These are phyloP conservation scores for Cydia amplana DNA, from an alignment of 1,140 invertebrate genomes.

Conservation along the genomic window DNA sequence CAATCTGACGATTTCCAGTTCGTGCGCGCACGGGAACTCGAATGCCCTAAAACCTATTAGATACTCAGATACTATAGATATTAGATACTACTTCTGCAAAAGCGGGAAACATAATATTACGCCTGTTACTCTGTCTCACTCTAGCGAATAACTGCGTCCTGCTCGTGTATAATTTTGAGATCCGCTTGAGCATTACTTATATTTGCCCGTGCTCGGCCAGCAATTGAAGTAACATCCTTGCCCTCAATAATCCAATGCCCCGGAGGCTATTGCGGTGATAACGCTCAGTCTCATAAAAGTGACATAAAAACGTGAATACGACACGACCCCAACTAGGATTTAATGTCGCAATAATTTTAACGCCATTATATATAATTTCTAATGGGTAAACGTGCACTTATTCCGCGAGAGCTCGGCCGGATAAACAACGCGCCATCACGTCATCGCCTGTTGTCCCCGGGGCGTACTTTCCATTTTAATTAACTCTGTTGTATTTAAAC, in stretches of 20 bases:
- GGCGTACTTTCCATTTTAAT: slow-evolving; percentile 29
- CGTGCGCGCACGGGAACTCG: no score
- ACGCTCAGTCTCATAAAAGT: not conserved
- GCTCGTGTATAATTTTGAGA: no score
- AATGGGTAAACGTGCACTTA: slow-evolving; percentile 20
- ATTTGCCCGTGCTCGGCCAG: not conserved
- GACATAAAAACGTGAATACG: not conserved
- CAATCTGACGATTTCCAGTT: no score
- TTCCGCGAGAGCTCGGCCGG: not conserved
- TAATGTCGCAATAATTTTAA: not conserved
- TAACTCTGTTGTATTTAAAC: slow-evolving; percentile 22
- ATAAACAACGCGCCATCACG: slow-evolving; percentile 18
- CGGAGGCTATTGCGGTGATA: not conserved
- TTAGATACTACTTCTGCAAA: no score
- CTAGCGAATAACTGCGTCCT: no score
- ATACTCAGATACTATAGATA: no score
- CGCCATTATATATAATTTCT: slow-evolving; percentile 19
- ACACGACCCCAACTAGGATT: not conserved
- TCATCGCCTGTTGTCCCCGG: slow-evolving; percentile 19
- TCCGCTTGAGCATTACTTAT: no score
- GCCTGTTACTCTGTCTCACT: no score
- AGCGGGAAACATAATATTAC: no score
- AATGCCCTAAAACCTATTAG: no score
- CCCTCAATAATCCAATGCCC: not conserved
- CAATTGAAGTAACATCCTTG: not conserved